Conservation (phyloP, 2,113 vertebrate species). For the Eudyptes chrysolophus region DNA sequence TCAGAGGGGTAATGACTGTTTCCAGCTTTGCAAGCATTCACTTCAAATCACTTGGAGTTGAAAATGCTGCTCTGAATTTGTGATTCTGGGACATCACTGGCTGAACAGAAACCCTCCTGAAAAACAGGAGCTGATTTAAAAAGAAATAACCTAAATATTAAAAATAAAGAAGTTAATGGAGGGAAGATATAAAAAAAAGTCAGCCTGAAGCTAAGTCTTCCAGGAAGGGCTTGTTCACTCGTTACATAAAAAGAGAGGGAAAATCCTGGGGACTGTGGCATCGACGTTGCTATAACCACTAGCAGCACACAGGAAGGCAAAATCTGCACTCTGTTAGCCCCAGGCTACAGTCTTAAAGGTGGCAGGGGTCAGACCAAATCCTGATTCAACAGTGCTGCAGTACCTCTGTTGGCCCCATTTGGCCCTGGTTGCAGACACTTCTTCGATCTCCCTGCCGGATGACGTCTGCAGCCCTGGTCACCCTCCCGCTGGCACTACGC, state of each 20-base stretch:
- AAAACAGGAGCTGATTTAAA: neutral
- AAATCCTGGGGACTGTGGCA: neutral
- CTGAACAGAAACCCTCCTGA: neutral
- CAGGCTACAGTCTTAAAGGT: neutral
- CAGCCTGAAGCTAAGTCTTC: neutral
- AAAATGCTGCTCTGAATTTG: neutral
- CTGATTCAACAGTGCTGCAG: neutral
- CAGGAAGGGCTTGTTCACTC: neutral
- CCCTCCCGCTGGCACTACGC: neutral
- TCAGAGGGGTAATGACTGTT: neutral
- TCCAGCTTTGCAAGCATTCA: neutral
- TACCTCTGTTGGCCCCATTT: neutral
- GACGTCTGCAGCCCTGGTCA: neutral
- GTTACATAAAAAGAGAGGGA: neutral
- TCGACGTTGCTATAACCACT: rapidly evolving
- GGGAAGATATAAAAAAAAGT: neutral
- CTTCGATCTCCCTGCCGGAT: neutral
- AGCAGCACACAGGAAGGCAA: neutral
- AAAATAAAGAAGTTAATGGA: neutral
- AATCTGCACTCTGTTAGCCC: rapidly evolving
- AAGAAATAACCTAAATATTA: neutral
- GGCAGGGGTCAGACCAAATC: neutral
- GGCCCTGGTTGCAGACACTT: neutral
- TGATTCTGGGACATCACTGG: neutral
- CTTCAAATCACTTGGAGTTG: neutral